Conservation (phyloP, 2,888 invertebrate species). For the Plutella xylostella region DNA sequence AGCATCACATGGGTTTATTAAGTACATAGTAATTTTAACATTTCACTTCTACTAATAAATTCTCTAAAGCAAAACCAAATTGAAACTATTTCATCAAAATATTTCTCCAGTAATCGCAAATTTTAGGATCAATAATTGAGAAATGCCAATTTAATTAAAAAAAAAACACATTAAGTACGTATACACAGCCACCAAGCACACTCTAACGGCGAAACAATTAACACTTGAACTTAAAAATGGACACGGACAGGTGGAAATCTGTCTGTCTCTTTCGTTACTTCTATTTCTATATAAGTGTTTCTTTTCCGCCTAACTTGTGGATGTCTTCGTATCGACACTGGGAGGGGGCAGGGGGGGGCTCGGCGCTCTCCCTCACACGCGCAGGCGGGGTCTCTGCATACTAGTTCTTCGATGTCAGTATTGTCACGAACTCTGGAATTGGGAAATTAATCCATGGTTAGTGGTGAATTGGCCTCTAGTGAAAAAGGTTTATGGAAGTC, state of each 20-base stretch:
- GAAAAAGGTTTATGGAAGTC: no score
- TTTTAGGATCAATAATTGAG: no score
- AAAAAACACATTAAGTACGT: constrained; percentile 29
- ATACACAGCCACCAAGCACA: constrained; percentile 46
- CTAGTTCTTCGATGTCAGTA: constrained; percentile 87
- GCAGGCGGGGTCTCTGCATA: constrained; percentile 55
- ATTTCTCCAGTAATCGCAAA: no score
- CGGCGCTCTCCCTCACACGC: constrained; percentile 26
- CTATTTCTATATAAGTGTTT: constrained; percentile 56
- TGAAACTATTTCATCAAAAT: no score
- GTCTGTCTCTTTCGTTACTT: constrained; percentile 8
- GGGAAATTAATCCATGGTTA: no score
- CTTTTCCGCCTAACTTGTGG: constrained; percentile 50
- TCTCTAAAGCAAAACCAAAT: no score
- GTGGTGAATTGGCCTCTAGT: no score
- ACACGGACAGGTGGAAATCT: constrained; percentile 3
- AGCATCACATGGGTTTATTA: no score
- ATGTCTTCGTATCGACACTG: constrained; percentile 27
- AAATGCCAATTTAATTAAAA: no score
- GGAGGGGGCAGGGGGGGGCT: constrained; percentile 31
- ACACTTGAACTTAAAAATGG: not conserved
- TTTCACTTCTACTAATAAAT: no score
- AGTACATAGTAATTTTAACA: no score
- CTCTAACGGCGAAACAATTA: not conserved
- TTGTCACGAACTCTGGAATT: constrained; percentile 85